phyloP scores from a whole-genome alignment of 2,113 vertebrate genomes.

The Sinocyclocheilus grahami region DNA sequence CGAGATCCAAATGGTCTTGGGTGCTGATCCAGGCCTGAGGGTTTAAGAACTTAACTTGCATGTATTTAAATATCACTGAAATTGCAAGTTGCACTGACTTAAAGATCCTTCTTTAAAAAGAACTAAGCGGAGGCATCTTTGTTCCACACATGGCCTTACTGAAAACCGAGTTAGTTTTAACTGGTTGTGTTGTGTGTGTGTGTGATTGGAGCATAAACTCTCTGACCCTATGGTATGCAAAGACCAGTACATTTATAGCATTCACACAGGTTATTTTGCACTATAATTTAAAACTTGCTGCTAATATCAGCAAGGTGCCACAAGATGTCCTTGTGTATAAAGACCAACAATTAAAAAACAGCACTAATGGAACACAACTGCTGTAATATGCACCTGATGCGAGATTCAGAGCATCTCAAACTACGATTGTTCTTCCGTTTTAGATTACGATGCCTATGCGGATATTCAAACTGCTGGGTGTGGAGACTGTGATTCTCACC shows the following conservation, averaged over 20 bases:
- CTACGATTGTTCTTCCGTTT: conserved; percentile 6
- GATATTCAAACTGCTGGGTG: conserved; percentile 87
- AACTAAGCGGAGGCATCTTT: background rate
- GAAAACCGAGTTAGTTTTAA: background rate
- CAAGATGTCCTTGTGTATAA: background rate
- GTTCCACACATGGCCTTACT: background rate
- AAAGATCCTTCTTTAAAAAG: background rate
- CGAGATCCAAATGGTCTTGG: background rate
- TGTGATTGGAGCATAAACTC: background rate
- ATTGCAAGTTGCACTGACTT: background rate
- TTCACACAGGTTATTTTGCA: background rate
- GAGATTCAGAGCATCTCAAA: background rate
- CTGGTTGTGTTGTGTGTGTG: background rate
- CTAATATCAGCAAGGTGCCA: background rate
- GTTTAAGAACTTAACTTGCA: background rate
- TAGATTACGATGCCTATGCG: conserved; percentile 90
- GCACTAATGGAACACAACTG: no score
- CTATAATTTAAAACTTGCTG: background rate
- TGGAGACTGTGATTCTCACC: conserved; percentile 87
- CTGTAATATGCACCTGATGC: background rate
- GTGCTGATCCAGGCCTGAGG: background rate
- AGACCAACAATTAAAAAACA: no score
- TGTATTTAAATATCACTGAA: background rate
- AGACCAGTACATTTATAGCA: background rate
- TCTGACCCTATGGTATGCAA: no score